Percentiles rank a stretch among this genome's conserved stretches.
phyloP scores from a whole-genome alignment of 2,888 invertebrate genomes.

The Spilosoma lubricipeda region DNA sequence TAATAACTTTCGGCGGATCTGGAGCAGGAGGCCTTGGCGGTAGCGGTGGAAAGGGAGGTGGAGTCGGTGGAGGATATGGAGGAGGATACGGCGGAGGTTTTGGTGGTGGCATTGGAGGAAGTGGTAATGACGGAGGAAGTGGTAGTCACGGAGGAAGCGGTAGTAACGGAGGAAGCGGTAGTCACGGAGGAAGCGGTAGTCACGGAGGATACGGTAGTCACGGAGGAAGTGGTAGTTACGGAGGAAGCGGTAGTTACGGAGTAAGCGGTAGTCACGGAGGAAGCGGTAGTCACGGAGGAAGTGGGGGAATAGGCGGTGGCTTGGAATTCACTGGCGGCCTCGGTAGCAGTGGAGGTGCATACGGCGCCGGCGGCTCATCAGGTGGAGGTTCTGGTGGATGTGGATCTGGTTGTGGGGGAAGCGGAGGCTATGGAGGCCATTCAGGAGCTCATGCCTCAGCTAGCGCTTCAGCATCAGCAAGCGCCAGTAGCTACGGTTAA shows the following conservation, averaged over 20 bases:
- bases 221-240: conserved; percentile 13
- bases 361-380: conserved; percentile 28
- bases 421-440: conserved; percentile 53
- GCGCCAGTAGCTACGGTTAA: conserved; percentile 69
- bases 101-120: conserved; percentile 25
- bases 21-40: conserved; percentile 22
- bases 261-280: conserved; percentile 17
- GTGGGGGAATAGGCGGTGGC: conserved; percentile 22
- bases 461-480: conserved; percentile 69
- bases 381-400: conserved; percentile 29
- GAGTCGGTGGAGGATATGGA: conserved; percentile 40
- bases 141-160: not conserved
- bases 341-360: conserved; percentile 37
- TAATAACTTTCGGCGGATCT: conserved; percentile 17
- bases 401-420: conserved; percentile 35
- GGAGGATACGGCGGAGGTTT: conserved; percentile 16
- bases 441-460: conserved; percentile 64
- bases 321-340: conserved; percentile 24
- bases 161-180: conserved; percentile 6
- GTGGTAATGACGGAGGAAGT: conserved; percentile 15
- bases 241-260: conserved; percentile 14
- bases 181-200: conserved; percentile 9
- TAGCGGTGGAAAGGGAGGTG: conserved; percentile 50
- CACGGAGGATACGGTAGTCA: conserved; percentile 8
- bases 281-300: conserved; percentile 13